These are phyloP conservation scores for Pipistrellus kuhlii DNA, from an alignment of 2,797 vertebrate species.

Conservation along the genomic window DNA sequence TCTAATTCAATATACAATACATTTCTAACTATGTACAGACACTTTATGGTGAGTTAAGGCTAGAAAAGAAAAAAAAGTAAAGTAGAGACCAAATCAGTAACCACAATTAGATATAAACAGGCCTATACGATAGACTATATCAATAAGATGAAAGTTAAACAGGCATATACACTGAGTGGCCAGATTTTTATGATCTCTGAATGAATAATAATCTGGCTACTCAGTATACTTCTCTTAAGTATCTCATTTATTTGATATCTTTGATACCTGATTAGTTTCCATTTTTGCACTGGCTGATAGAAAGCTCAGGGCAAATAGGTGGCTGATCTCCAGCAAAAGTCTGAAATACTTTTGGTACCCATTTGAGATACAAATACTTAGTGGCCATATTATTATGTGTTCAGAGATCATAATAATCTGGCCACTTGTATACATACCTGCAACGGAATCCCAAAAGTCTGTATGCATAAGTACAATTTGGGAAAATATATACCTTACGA, in stretches of 20 bases:
- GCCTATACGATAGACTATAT: background rate
- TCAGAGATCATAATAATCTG: too few species aligned
- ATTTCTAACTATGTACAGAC: background rate
- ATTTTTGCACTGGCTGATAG: too few species aligned
- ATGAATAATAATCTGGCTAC: too few species aligned
- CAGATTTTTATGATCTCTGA: too few species aligned
- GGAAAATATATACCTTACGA: background rate
- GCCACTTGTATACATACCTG: background rate
- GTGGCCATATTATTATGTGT: too few species aligned
- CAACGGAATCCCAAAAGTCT: constrained; percentile 28
- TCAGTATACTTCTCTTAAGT: too few species aligned
- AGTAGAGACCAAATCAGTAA: background rate
- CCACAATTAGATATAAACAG: background rate
- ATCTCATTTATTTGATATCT: too few species aligned
- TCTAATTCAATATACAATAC: background rate
- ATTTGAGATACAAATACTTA: too few species aligned
- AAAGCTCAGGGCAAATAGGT: too few species aligned
- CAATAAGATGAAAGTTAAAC: constrained; percentile 41
- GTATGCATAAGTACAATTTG: background rate
- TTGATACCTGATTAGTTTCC: too few species aligned
- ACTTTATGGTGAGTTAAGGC: background rate
- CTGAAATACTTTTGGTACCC: too few species aligned
- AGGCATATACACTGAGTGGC: background rate
- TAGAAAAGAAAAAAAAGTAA: background rate
- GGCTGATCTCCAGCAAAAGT: too few species aligned